phyloP scores from a whole-genome alignment of 2,113 vertebrate genomes.

The Dicerorhinus sumatrensis region DNA sequence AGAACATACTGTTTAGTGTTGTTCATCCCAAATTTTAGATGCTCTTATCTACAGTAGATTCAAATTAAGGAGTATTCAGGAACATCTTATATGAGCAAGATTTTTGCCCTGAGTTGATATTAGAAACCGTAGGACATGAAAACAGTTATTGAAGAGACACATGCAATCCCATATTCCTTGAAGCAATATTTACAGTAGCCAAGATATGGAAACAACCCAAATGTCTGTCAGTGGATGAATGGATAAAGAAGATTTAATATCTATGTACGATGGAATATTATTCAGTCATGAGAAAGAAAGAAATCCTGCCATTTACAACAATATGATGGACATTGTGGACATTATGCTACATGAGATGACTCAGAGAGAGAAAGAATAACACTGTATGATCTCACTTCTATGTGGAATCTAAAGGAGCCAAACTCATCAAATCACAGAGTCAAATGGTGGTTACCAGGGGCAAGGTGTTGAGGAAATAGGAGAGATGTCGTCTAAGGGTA shows the following conservation, averaged over 20 bases:
- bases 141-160: not conserved
- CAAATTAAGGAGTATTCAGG: not conserved
- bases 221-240: no score
- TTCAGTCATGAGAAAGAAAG: no score
- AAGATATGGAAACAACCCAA: not conserved
- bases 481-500: not conserved
- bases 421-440: no score
- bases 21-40: not conserved
- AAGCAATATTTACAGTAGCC: no score
- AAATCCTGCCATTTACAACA: no score
- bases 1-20: not conserved
- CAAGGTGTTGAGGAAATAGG: not conserved
- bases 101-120: not conserved
- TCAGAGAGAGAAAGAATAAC: no score
- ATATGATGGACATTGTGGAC: no score
- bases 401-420: not conserved
- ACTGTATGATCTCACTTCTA: no score
- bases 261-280: no score
- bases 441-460: not conserved
- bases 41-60: not conserved
- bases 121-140: not conserved
- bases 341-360: no score
- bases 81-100: no score
- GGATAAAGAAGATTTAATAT: no score
- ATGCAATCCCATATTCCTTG: not conserved